Conservation (phyloP, 53 echinoderm and acorn worm species). For the Arbacia lixula region DNA sequence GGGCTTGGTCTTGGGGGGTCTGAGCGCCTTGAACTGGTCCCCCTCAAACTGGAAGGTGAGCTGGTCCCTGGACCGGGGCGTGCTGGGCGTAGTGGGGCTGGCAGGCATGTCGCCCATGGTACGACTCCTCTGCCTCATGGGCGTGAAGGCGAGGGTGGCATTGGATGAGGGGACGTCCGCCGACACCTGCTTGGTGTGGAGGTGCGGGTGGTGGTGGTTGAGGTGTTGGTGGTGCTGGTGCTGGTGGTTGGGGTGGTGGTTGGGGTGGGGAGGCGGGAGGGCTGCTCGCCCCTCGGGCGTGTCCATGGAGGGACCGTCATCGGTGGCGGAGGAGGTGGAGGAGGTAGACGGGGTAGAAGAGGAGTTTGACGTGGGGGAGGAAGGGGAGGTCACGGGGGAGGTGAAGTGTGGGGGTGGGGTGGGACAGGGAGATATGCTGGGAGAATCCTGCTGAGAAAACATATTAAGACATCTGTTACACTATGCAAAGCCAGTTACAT, state of each 20-base stretch:
- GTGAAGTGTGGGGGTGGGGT: constrained; percentile 29
- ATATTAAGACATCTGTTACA: no score
- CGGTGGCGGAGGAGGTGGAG: constrained; percentile 24
- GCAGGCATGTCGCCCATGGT: constrained; percentile 78
- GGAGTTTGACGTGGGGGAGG: constrained; percentile 8
- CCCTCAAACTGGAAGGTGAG: constrained; percentile 50
- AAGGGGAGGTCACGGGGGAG: constrained; percentile 43
- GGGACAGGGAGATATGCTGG: constrained; percentile 51
- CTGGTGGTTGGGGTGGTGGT: constrained; percentile 19
- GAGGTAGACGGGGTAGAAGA: constrained; percentile 38
- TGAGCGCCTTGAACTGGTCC: constrained; percentile 58
- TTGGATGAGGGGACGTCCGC: background rate
- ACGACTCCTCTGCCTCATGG: constrained; percentile 72
- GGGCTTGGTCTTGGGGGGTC: constrained; percentile 43
- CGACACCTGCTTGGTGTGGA: constrained; percentile 27
- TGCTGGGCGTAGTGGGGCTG: constrained; percentile 55
- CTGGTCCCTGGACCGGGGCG: constrained; percentile 11
- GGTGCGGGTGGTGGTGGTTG: constrained; percentile 32
- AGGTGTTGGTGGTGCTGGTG: constrained; percentile 42
- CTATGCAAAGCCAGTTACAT: no score
- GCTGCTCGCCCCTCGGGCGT: constrained; percentile 2
- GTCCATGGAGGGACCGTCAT: constrained; percentile 20
- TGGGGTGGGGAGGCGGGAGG: constrained; percentile 9
- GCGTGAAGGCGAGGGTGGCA: constrained; percentile 14
- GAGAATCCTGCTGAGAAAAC: constrained; percentile 43